Percentiles rank a stretch among this genome's conserved stretches.
These are phyloP conservation scores for Machaerirhynchus nigripectus DNA, from an alignment of 2,113 vertebrate genomes.

Conservation along the genomic window DNA sequence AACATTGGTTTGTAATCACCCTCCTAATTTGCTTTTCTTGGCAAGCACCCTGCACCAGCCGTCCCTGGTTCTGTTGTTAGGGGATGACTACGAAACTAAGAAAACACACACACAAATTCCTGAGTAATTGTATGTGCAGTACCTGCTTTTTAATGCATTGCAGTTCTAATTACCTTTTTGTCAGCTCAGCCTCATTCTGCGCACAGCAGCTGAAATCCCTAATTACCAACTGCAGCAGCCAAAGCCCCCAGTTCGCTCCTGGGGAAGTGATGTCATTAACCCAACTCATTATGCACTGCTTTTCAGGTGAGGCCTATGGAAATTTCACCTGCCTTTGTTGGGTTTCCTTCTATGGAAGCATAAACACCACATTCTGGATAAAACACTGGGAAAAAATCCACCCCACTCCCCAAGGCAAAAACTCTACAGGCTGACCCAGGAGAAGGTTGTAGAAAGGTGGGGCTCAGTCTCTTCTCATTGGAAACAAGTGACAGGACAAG, in stretches of 20 bases:
- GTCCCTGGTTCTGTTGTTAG: neutral
- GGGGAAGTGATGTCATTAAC: slow-evolving; percentile 59
- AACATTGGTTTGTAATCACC: neutral
- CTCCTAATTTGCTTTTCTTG: slow-evolving; percentile 48
- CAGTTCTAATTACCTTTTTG: slow-evolving; percentile 55
- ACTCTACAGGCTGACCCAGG: neutral
- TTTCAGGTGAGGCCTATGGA: slow-evolving; percentile 32
- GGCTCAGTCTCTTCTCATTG: neutral
- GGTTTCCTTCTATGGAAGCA: neutral
- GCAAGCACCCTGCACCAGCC: neutral
- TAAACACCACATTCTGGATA: neutral
- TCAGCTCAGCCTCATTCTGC: slow-evolving; percentile 43
- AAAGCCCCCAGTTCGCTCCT: slow-evolving; percentile 46
- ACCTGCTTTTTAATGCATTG: slow-evolving; percentile 19
- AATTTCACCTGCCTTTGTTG: slow-evolving; percentile 8
- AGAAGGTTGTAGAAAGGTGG: neutral
- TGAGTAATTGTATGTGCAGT: neutral
- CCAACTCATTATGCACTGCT: slow-evolving; percentile 37
- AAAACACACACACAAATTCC: neutral
- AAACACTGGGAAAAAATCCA: neutral
- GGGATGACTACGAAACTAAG: neutral
- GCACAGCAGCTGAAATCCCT: slow-evolving; percentile 61
- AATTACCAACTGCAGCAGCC: slow-evolving; percentile 58
- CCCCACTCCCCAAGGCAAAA: neutral
- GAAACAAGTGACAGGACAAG: rapidly evolving